Evolutionary conservation across 2,113 vertebrate genomes (phyloP), one percentile per base, ranked within the genome.

Genomic region (Phoenicopterus ruber): DNA sequence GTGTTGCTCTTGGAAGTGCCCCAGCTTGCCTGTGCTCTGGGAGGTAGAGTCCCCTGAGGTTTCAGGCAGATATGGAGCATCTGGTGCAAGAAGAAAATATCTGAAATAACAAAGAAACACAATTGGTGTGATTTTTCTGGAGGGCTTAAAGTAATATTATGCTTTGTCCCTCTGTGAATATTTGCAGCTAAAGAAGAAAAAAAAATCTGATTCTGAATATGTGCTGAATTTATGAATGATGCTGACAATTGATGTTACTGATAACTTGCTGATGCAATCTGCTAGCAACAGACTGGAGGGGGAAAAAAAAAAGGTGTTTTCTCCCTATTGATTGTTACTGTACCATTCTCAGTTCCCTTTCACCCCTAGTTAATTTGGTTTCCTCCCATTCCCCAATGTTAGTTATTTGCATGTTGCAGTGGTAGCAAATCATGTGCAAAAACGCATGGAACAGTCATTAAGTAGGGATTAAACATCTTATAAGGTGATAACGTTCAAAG

Each of bases 251-350:
- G 47, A 20, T 90, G 40, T 42, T 80, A 69, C 50, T 72, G 50
- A 13, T 86, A 72, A 40, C 54, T 91, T 82, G 57, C 86, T 94
- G 94, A 94, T 84, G 91, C 91, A 96, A 89, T 94, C 81, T 91
- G 57, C 52, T 76, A 87, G 66, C 74, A 89, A 85, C 49, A 76
- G 84, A 32, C 52, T 50, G 29, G 40, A 29, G 40, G 11, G 8
- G 42, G 12, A 12, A 16, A 21, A 42, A 71, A 22, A 47, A 55
- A 63, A 80, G 14, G 21, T 84, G 40, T 72, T 91, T 92, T 84
- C 36, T 86, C 25, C 17, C 20, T 42, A 2, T 76, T 70, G 11
- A 6, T 77, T 47, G 9, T 24, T 55, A 11, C 0, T 3, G 6
- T 47, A 38, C 26, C 4, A 9, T 85, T 86, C 40, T 63, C 32